A percentile compares a stretch with the other conserved stretches of the same genome.
Conservation (phyloP, 2,888 invertebrate genomes). For the Cyaniris semiargus region DNA sequence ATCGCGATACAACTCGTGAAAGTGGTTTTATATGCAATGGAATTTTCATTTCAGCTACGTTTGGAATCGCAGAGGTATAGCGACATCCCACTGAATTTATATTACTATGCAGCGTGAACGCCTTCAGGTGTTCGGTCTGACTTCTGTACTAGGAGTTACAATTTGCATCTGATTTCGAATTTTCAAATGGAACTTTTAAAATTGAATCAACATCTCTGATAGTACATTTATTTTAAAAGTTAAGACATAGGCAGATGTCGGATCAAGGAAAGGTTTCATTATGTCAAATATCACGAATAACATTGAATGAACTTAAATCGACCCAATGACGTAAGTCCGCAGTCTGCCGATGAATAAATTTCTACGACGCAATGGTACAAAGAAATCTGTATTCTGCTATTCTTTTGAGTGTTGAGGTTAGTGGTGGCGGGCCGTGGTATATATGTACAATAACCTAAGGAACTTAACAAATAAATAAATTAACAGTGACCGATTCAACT, state of each 20-base stretch:
- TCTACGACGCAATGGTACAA: no score
- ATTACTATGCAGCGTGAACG: neutral
- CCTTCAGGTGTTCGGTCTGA: neutral
- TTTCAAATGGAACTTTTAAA: neutral
- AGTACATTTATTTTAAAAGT: no score
- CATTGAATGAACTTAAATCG: neutral
- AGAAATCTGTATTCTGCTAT: no score
- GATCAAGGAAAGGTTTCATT: neutral
- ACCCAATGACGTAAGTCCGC: no score
- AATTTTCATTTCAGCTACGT: constrained; percentile 3
- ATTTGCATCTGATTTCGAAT: neutral
- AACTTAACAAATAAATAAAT: no score
- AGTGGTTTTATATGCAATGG: neutral
- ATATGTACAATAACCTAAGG: no score
- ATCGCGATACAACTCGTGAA: neutral
- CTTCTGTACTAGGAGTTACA: neutral
- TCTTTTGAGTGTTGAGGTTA: no score
- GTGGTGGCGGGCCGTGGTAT: no score
- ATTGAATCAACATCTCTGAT: no score
- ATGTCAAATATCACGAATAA: neutral
- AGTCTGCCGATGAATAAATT: no score
- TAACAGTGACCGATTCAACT: no score
- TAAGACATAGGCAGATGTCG: no score
- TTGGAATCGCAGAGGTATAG: neutral
- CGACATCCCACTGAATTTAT: neutral